Base-by-base conservation (phyloP, 2,113 vertebrate species). In the Monopterus albus region DNA sequence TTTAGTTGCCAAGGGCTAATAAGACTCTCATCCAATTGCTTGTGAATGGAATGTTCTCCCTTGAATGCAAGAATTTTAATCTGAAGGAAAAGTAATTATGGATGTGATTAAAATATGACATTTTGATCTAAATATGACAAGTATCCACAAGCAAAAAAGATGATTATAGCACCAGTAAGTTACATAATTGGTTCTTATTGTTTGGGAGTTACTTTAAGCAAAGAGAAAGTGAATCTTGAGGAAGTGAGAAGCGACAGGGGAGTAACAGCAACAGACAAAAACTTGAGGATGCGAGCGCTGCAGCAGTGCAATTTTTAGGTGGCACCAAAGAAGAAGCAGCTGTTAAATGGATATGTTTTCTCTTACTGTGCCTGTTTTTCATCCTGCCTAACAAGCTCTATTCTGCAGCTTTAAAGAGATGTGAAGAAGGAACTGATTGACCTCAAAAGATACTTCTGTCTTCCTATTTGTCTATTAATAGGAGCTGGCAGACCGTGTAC, bases 81-180 rank as follows among this genome's bases (percentile, higher is more conserved):
- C 96, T 97, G 90, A 88, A 90, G 81, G 75, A 79, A 93, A 92
- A 92, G 91, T 91, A 92, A 93, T 92, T 91, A 92, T 70, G 85
- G 78, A 86, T 80, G 85, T 91, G 86, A 92, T 93, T 91, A 91
- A 91, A 93, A 91, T 88, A 66, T 90, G 79, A 88, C 88, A 92
- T 91, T 89, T 79, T 79, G 82, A 75, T 78, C 66, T 55, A 86
- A 86, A 90, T 78, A 83, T 28, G 73, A 88, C 85, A 91, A 76
- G 59, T 62, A 79, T 75, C 77, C 63, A 64, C 63, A 58, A 83
- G 63, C n/a, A 85, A 66, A 66, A 75, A 79, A 82, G 56, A 73
- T 51, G 28, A 87, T 86, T 85, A 84, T 38, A 57, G 36, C 45
- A 11, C 38, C 31, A 36, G 68, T 62, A 59, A 53, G 68, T 75